phyloP scores from a whole-genome alignment of 2,888 invertebrate species.

The Tubiluchus corallicola region DNA sequence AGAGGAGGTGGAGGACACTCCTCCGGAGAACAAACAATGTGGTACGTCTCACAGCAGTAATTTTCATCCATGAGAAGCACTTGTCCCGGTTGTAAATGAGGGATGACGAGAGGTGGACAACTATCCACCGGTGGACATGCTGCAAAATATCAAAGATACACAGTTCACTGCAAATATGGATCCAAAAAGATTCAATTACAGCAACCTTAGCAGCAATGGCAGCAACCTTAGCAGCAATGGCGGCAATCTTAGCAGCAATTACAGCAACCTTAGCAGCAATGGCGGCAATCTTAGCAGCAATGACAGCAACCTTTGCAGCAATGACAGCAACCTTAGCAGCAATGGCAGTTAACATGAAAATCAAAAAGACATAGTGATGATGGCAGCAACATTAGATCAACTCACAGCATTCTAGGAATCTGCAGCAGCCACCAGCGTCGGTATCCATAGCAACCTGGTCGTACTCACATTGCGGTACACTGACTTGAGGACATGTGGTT shows the following conservation, averaged over 20 bases:
- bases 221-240: too few relatives aligned
- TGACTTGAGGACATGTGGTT: background rate
- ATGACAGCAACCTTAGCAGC: too few relatives aligned
- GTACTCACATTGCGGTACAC: background rate
- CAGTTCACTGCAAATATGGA: too few relatives aligned
- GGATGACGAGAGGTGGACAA: background rate
- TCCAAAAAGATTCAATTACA: too few relatives aligned
- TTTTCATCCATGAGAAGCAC: background rate
- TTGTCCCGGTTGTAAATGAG: background rate
- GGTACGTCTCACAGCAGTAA: conserved; percentile 1
- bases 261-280: too few relatives aligned
- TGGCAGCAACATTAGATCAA: too few relatives aligned
- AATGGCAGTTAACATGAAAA: too few relatives aligned
- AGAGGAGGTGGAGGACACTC: background rate
- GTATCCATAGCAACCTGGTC: background rate
- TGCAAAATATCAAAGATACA: background rate
- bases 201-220: too few relatives aligned
- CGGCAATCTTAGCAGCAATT: too few relatives aligned
- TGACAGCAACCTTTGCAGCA: too few relatives aligned
- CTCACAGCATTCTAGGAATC: background rate
- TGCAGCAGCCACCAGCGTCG: background rate
- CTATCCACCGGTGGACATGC: background rate
- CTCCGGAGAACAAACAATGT: background rate
- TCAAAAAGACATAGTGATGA: too few relatives aligned
- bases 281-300: too few relatives aligned